Conservation (phyloP, 23 tunicate species). For the Corella eumyota region DNA sequence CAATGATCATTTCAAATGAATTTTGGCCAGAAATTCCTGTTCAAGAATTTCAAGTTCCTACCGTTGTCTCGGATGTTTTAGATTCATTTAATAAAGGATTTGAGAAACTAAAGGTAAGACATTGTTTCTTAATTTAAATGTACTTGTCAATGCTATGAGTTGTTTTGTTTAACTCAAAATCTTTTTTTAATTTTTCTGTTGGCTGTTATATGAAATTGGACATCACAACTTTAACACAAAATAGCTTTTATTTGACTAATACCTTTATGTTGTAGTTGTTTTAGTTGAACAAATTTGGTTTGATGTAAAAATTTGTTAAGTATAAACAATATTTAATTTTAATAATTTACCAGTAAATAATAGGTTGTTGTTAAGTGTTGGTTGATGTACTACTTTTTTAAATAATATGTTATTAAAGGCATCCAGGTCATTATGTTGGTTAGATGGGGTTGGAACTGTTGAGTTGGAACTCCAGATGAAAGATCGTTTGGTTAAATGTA, state of each 20-base stretch:
- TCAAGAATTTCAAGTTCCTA: slow-evolving; percentile 40
- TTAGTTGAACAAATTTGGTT: no score
- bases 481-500: slow-evolving; percentile 24
- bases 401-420: slow-evolving; percentile 36
- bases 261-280: no score
- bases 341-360: background rate
- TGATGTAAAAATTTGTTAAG: background rate
- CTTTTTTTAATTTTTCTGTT: no score
- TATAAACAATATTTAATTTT: background rate
- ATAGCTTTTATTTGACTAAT: no score
- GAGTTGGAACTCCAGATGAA: slow-evolving; percentile 71
- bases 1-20: slow-evolving; percentile 58
- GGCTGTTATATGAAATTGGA: no score
- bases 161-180: no score
- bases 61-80: slow-evolving; percentile 14
- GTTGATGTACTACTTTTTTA: background rate
- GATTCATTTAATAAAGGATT: slow-evolving; percentile 52
- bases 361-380: background rate
- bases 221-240: no score
- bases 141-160: background rate
- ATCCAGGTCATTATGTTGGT: slow-evolving; percentile 49
- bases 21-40: slow-evolving; percentile 76
- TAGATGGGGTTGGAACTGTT: slow-evolving; percentile 40
- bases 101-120: slow-evolving; percentile 35
- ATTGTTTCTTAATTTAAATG: background rate